Conservation (phyloP, 2,113 vertebrate genomes). For the Gallinago media region DNA sequence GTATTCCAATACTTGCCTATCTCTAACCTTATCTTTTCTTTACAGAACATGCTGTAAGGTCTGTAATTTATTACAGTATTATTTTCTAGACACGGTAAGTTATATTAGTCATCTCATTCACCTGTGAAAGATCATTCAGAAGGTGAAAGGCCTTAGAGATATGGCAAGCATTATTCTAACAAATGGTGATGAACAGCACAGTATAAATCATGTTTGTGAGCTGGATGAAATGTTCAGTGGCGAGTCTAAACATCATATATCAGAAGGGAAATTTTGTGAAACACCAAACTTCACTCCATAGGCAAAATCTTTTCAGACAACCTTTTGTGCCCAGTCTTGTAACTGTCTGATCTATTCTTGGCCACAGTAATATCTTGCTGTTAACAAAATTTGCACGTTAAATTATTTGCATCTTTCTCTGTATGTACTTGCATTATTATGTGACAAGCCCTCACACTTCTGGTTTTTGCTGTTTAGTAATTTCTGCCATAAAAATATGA, state of each 20-base stretch:
- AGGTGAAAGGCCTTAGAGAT: conserved; percentile 59
- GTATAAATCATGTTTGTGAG: conserved; percentile 65
- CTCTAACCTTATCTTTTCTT: conserved; percentile 8
- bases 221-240: conserved; percentile 26
- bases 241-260: conserved; percentile 63
- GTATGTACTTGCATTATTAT: background rate
- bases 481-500: background rate
- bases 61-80: conserved; percentile 63
- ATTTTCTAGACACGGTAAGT: conserved; percentile 48
- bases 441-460: background rate
- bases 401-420: background rate
- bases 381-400: background rate
- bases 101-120: conserved; percentile 61
- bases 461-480: background rate
- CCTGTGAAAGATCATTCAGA: conserved; percentile 68
- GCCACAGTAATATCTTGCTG: background rate
- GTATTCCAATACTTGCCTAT: background rate
- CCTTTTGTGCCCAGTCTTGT: background rate
- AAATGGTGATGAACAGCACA: conserved; percentile 47
- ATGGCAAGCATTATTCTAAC: conserved; percentile 49
- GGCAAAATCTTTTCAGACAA: conserved; percentile 38
- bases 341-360: background rate
- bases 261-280: conserved; percentile 54
- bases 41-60: background rate
- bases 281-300: conserved; percentile 23